Evolutionary conservation across 2,113 vertebrate species (phyloP).

Genomic region (Orientallactaga bullata): DNA sequence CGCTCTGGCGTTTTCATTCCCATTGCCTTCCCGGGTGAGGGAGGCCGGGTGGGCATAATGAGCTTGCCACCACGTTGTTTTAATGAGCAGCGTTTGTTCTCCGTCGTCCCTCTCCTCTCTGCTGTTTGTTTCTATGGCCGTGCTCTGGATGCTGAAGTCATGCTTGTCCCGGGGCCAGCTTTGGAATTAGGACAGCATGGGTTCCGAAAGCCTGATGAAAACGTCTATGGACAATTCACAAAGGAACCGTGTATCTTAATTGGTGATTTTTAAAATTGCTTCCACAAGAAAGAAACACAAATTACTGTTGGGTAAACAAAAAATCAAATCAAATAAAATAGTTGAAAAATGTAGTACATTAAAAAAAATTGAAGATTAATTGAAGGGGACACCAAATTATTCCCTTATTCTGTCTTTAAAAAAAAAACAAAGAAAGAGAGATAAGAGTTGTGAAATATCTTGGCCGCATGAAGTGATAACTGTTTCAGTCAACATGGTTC

Average conservation of each 20-base stretch:
- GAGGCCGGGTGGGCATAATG: not conserved
- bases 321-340: conserved; percentile 26
- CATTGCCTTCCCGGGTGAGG: rapidly evolving
- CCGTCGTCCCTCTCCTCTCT: not conserved
- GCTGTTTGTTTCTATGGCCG: conserved; percentile 6
- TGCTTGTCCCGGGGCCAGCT: conserved; percentile 64
- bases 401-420: not conserved
- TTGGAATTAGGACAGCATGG: conserved; percentile 19
- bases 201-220: conserved; percentile 46
- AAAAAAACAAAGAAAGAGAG: conserved; percentile 40
- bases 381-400: conserved; percentile 24
- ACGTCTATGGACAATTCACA: conserved; percentile 40
- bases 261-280: conserved; percentile 53
- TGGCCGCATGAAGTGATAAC: conserved; percentile 29
- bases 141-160: conserved; percentile 48
- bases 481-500: not conserved
- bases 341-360: not conserved
- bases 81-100: not conserved
- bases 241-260: not conserved
- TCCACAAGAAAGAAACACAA: conserved; percentile 48
- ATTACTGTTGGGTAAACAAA: conserved; percentile 26
- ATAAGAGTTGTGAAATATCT: conserved; percentile 41
- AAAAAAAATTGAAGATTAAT: conserved; percentile 56
- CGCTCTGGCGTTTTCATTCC: not conserved
- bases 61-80: not conserved